Percentiles rank a stretch among this genome's conserved stretches.
These are phyloP conservation scores for Latheticus oryzae DNA, from an alignment of 2,888 invertebrate species.

Conservation along the genomic window DNA sequence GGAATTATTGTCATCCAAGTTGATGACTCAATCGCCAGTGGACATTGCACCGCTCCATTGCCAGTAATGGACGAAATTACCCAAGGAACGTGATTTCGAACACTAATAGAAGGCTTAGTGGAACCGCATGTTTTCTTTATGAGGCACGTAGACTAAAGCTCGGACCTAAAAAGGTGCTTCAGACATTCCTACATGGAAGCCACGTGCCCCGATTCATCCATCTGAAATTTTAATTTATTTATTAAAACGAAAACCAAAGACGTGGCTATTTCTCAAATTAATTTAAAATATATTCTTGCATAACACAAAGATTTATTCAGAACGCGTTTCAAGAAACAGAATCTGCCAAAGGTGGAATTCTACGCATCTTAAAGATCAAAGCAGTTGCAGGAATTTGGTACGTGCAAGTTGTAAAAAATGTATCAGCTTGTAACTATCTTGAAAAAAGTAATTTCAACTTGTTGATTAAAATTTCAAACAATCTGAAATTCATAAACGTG, in stretches of 20 bases:
- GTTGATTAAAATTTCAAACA: no score
- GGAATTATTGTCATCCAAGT: slow-evolving; percentile 52
- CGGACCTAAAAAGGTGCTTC: slow-evolving; percentile 53
- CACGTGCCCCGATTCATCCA: slow-evolving; percentile 29
- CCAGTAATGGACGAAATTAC: slow-evolving; percentile 60
- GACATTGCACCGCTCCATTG: slow-evolving; percentile 41
- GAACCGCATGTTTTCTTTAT: slow-evolving; percentile 64
- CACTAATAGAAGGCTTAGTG: slow-evolving; percentile 63
- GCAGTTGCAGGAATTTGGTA: no score
- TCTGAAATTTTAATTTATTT: slow-evolving; percentile 33
- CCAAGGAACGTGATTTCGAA: slow-evolving; percentile 61
- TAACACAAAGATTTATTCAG: no score
- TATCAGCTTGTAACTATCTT: no score
- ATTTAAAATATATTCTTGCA: no score
- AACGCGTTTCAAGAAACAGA: no score
- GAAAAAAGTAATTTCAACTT: no score
- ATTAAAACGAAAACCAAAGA: slow-evolving; percentile 26
- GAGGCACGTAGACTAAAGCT: slow-evolving; percentile 60
- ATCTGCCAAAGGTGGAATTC: no score
- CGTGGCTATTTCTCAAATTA: slow-evolving; percentile 3
- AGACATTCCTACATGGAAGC: slow-evolving; percentile 40
- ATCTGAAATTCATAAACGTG: no score
- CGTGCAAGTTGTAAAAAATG: no score
- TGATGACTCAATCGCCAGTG: slow-evolving; percentile 50
- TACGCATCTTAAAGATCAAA: no score